These are phyloP conservation scores for Ichneumon xanthorius DNA, from an alignment of 2,888 invertebrate genomes.

Conservation along the genomic window DNA sequence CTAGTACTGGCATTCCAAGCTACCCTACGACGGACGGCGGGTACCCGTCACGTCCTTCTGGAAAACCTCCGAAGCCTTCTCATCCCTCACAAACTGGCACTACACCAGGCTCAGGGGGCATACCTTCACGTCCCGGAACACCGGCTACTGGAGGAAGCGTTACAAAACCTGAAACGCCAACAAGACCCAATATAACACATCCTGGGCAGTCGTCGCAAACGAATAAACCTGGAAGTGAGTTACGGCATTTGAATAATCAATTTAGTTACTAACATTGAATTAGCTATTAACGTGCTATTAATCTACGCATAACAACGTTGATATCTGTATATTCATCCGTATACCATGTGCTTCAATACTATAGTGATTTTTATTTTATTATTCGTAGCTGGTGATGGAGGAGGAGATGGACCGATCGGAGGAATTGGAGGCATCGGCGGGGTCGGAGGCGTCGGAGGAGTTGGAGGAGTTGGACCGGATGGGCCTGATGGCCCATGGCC, in stretches of 20 bases:
- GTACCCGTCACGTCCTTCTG: slow-evolving; percentile 68
- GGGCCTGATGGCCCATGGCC: slow-evolving; percentile 79
- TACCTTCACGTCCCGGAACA: slow-evolving; percentile 8
- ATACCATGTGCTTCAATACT: too few relatives aligned
- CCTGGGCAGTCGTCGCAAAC: slow-evolving; percentile 78
- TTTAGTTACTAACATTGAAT: neutral
- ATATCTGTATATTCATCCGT: neutral
- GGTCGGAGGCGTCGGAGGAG: slow-evolving; percentile 50
- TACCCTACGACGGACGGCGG: slow-evolving; percentile 72
- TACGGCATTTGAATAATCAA: neutral
- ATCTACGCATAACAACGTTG: neutral
- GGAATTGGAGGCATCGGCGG: slow-evolving; percentile 73
- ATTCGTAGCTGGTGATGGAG: slow-evolving; percentile 47
- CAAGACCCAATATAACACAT: slow-evolving; percentile 65
- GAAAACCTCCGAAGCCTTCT: slow-evolving; percentile 11
- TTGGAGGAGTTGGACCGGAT: slow-evolving; percentile 70
- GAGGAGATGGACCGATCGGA: slow-evolving; percentile 72
- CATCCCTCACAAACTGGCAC: slow-evolving; percentile 55
- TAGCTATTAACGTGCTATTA: neutral
- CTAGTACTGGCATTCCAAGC: slow-evolving; percentile 75
- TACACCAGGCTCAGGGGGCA: slow-evolving; percentile 68
- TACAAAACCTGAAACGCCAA: slow-evolving; percentile 73
- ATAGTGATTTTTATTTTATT: too few relatives aligned
- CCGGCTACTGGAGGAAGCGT: slow-evolving; percentile 14
- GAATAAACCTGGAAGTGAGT: slow-evolving; percentile 4